phyloP scores from a whole-genome alignment of 2,888 invertebrate species.

The Hirtodrosophila histrioides region DNA sequence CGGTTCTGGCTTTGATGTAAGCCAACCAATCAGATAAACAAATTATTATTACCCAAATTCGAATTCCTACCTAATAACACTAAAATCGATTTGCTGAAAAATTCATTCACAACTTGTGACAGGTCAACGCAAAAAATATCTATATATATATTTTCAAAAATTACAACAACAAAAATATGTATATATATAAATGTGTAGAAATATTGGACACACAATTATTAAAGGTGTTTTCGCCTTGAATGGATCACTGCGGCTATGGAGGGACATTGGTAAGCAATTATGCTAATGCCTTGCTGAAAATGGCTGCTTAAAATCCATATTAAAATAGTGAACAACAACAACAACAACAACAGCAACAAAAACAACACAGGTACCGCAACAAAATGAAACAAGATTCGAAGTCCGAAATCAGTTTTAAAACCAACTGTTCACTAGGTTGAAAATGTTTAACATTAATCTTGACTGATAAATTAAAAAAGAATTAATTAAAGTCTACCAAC shows the following conservation, averaged over 20 bases:
- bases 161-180: conserved; percentile 15
- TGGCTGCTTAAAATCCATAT: conserved; percentile 70
- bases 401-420: conserved; percentile 47
- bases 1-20: conserved; percentile 76
- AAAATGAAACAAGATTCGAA: conserved; percentile 45
- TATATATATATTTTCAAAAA: neutral
- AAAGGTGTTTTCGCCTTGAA: conserved; percentile 74
- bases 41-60: conserved; percentile 68
- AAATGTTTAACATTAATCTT: conserved; percentile 79
- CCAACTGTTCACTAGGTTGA: conserved; percentile 58
- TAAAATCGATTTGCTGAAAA: conserved; percentile 66
- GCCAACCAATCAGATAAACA: conserved; percentile 72
- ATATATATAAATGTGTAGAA: conserved; percentile 52
- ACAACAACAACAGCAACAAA: neutral
- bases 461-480: conserved; percentile 74
- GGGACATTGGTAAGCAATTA: conserved; percentile 72
- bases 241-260: conserved; percentile 37
- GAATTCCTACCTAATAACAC: conserved; percentile 54
- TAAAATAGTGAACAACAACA: conserved; percentile 62
- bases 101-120: conserved; percentile 73
- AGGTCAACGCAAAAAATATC: conserved; percentile 30
- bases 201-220: conserved; percentile 72
- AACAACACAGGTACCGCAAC: conserved; percentile 1
- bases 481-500: conserved; percentile 75
- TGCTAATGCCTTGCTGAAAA: conserved; percentile 72